Evolutionary conservation across 2,797 vertebrate species (phyloP).

Genomic region (Microcaecilia unicolor): DNA sequence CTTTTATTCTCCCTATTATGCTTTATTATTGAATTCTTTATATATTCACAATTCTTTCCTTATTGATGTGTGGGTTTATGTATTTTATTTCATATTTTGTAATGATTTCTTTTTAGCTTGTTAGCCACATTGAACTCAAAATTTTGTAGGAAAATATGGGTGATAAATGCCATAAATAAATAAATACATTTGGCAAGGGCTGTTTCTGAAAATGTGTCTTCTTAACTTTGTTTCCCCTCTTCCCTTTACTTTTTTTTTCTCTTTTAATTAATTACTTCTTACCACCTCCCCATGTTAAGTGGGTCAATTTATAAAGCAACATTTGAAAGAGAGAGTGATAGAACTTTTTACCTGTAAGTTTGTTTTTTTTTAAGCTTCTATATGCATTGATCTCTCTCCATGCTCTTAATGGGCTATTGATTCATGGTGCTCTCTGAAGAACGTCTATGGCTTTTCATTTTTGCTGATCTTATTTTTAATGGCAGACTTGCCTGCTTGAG

Average conservation of each 20-base stretch:
- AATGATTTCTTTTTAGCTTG: too few relatives aligned
- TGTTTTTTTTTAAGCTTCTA: too few relatives aligned
- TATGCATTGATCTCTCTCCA: neutral
- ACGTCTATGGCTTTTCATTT: neutral
- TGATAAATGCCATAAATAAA: too few relatives aligned
- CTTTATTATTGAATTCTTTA: too few relatives aligned
- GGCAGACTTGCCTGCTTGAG: neutral
- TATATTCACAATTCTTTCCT: too few relatives aligned
- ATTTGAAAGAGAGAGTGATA: constrained; percentile 21
- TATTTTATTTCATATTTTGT: too few relatives aligned
- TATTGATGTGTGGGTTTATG: too few relatives aligned
- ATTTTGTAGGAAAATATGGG: too few relatives aligned
- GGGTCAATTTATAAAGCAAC: constrained; percentile 4
- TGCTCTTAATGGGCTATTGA: neutral
- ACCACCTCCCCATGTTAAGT: neutral
- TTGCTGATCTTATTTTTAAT: neutral
- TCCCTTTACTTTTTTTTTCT: constrained; percentile 10
- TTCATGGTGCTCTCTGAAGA: neutral
- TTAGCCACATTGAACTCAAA: too few relatives aligned
- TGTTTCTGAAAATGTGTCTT: constrained; percentile 21
- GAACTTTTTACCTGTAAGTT: too few relatives aligned
- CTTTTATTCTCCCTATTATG: too few relatives aligned
- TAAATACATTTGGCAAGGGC: constrained; percentile 27
- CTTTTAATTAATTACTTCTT: constrained; percentile 23
- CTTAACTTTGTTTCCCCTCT: constrained; percentile 9